These are phyloP conservation scores for Cephus nigrinus DNA, from an alignment of 2,888 invertebrate species.

Conservation along the genomic window DNA sequence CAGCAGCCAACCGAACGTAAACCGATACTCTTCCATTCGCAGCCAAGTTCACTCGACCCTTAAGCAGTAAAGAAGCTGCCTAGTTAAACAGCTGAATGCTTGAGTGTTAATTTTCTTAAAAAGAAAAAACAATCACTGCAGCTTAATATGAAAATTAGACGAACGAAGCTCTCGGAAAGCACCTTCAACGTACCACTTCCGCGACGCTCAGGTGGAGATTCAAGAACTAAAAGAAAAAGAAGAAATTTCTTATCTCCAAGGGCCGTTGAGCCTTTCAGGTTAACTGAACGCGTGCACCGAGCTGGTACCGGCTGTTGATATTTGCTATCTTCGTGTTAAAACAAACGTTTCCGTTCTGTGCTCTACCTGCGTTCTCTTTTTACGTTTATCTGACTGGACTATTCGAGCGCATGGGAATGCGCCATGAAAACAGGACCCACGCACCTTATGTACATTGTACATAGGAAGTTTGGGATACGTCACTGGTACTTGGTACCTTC, in stretches of 20 bases:
- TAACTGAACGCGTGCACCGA: not conserved
- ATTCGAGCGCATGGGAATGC: not conserved
- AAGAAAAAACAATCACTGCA: not conserved
- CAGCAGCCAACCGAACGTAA: not conserved
- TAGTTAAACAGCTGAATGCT: not conserved
- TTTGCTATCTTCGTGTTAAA: constrained; percentile 13
- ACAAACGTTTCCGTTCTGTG: constrained; percentile 17
- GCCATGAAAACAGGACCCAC: not conserved
- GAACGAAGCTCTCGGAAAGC: not conserved
- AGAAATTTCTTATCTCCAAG: not conserved
- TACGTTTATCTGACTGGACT: not conserved
- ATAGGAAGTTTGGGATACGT: not conserved
- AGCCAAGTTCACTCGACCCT: not conserved
- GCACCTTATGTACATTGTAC: not conserved
- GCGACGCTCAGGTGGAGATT: not conserved
- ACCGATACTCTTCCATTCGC: not conserved
- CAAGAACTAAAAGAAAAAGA: not conserved
- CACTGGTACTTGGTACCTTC: not conserved
- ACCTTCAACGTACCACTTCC: not conserved
- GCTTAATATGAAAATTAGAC: not conserved
- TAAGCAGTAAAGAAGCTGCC: not conserved
- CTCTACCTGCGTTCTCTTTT: not conserved
- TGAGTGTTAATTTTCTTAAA: not conserved
- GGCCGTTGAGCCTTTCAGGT: constrained; percentile 1
- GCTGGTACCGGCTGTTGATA: not conserved